These are phyloP conservation scores for Marmota monax DNA, from an alignment of 2,113 vertebrate genomes.

Conservation along the genomic window DNA sequence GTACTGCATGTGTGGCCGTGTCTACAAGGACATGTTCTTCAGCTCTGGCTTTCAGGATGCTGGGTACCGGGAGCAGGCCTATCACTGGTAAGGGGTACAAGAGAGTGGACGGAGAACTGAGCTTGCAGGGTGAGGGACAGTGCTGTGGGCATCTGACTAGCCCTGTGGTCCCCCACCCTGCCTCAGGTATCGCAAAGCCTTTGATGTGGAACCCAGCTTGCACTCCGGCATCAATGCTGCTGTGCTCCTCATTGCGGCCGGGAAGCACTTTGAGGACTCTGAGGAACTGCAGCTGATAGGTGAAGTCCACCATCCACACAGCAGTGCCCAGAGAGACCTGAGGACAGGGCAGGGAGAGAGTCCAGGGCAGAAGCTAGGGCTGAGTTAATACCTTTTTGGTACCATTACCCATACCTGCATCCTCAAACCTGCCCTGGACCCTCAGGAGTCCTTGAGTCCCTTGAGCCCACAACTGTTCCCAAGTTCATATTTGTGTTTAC, in stretches of 20 bases:
- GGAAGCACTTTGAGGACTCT: conserved; percentile 92
- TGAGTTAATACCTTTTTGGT: not conserved
- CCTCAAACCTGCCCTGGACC: not conserved
- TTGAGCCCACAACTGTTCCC: not conserved
- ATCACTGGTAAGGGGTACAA: conserved; percentile 89
- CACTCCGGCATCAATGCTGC: conserved; percentile 93
- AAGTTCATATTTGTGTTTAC: not conserved
- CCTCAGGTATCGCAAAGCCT: conserved; percentile 94
- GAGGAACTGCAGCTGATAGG: conserved; percentile 92
- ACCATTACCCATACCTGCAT: not conserved
- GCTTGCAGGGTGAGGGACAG: not conserved
- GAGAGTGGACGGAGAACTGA: not conserved
- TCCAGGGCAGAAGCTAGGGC: not conserved
- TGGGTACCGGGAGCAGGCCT: conserved; percentile 89
- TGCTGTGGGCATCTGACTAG: not conserved
- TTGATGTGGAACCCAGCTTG: conserved; percentile 92
- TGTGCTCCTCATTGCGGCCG: conserved; percentile 92
- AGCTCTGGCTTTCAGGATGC: conserved; percentile 89
- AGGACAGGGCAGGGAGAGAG: not conserved
- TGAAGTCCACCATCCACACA: conserved; percentile 57
- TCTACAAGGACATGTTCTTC: conserved; percentile 97
- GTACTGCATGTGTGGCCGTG: conserved; percentile 94
- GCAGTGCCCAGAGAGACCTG: not conserved
- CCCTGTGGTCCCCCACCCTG: fast-evolving
- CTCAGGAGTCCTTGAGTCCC: not conserved